Percentiles rank a stretch among this genome's conserved stretches.
These are phyloP conservation scores for Atherinosoma microstoma DNA, from an alignment of 2,797 vertebrate species.

Conservation along the genomic window DNA sequence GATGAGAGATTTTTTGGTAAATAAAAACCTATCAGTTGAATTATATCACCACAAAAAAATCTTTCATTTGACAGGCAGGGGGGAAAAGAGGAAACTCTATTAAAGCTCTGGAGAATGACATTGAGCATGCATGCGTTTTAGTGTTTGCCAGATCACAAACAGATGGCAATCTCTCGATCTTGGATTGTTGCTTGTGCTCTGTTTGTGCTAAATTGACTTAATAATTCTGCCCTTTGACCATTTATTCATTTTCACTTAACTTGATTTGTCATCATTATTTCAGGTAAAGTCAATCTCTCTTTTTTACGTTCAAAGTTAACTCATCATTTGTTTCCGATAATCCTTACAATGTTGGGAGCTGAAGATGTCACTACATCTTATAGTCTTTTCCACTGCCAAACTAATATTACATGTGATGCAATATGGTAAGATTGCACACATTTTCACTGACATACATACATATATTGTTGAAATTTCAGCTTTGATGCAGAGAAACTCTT, in stretches of 20 bases:
- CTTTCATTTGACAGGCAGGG: slow-evolving; percentile 44
- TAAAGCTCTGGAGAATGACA: slow-evolving; percentile 58
- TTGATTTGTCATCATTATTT: slow-evolving; percentile 5
- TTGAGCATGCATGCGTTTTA: slow-evolving; percentile 55
- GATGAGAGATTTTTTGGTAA: neutral
- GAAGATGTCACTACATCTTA: slow-evolving; percentile 12
- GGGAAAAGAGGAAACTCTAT: slow-evolving; percentile 37
- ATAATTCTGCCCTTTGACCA: slow-evolving; percentile 29
- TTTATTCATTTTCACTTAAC: slow-evolving; percentile 3
- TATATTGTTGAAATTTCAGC: slow-evolving; percentile 49
- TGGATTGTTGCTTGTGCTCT: slow-evolving; percentile 65
- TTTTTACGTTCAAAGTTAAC: slow-evolving; percentile 2
- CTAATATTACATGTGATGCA: slow-evolving; percentile 53
- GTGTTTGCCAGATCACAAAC: slow-evolving; percentile 68
- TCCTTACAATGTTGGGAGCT: neutral
- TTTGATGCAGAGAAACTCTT: slow-evolving; percentile 36
- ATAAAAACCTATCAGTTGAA: slow-evolving; percentile 8
- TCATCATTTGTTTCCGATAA: slow-evolving; percentile 7
- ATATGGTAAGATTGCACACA: slow-evolving; percentile 40
- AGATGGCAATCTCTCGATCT: slow-evolving; percentile 67
- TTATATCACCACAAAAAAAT: slow-evolving; percentile 23
- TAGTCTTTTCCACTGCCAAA: slow-evolving; percentile 1
- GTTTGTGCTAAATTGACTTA: slow-evolving; percentile 46
- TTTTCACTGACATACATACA: slow-evolving; percentile 30
- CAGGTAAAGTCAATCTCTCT: neutral